Base-by-base conservation (phyloP, 2,113 vertebrate genomes). In the Numenius arquata region DNA sequence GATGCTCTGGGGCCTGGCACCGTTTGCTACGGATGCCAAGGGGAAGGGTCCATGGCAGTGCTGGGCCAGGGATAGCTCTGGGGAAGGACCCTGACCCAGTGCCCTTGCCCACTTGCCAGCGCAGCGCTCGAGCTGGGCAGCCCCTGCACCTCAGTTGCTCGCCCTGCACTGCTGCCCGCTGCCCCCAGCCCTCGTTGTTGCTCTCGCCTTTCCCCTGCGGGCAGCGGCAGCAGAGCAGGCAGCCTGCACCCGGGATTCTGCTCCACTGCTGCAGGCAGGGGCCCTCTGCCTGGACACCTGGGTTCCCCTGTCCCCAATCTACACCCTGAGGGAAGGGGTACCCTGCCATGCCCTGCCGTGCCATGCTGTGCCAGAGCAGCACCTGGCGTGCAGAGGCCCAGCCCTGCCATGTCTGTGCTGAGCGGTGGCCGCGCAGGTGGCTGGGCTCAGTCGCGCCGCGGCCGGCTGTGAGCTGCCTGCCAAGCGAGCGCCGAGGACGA, bases 401-500 rank as follows among this genome's bases (percentile, higher is more conserved):
- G 23, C 36, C 45, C 48, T 43, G 68, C 55, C 88, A 81, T 1
- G 16, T 59, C 52, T 29, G 53, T 85, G 88, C 73, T 8, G 14
- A 65, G 52, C 10, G 5, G 77, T 11, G 32, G 70, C 71, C 65
- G 2, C 0, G 30, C 94, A 72, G 90, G 94, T 88, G 92, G 52
- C 85, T 30, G 85, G 56, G 85, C 82, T 91, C 80, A 3, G 88
- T 78, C 30, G 2, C 1, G 5, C 80, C 4, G 13, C 1, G 68
- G 81, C 73, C 9, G 32, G 62, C 94, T 94, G 85, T 79, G 90
- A 95, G 95, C 95, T 85, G 90, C 68, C 70, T 91, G 90, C 70
- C 85, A 78, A 82, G 90, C 8, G 4, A 75, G 85, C 0, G 1
- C 10, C 7, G 22, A 56, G 47, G 66, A 77, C 3, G 15, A 55